Conservation (phyloP, 2,113 vertebrate species). For the Sterna hirundo region DNA sequence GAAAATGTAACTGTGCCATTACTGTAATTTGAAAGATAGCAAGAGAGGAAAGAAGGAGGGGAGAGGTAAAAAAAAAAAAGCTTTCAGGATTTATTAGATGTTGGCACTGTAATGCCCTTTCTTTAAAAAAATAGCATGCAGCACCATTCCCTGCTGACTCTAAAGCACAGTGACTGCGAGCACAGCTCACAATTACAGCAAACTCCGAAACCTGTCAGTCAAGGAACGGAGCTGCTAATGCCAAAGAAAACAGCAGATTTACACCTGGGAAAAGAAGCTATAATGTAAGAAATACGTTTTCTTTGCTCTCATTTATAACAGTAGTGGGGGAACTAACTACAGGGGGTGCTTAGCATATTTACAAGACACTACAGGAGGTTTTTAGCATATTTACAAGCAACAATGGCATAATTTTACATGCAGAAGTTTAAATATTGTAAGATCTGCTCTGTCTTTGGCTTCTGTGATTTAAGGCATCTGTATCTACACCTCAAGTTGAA, state of each 20-base stretch:
- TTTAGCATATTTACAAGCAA: slow-evolving; percentile 66
- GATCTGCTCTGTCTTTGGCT: neutral
- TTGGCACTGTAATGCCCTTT: neutral
- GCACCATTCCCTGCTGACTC: slow-evolving; percentile 36
- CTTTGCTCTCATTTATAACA: slow-evolving; percentile 34
- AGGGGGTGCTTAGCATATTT: slow-evolving; percentile 62
- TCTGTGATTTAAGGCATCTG: slow-evolving; percentile 18
- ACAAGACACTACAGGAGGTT: slow-evolving; percentile 46
- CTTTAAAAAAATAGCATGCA: slow-evolving; percentile 27
- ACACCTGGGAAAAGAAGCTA: slow-evolving; percentile 22
- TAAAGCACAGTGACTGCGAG: neutral
- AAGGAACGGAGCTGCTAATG: neutral
- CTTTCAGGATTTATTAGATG: slow-evolving; percentile 31
- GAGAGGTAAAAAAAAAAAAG: neutral
- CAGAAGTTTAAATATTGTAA: slow-evolving; percentile 52
- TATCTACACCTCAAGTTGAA: neutral
- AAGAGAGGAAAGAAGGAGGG: neutral
- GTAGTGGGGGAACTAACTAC: slow-evolving; percentile 16
- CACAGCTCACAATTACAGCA: neutral
- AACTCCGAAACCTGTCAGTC: neutral
- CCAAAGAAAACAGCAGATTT: slow-evolving; percentile 14
- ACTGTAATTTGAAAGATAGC: slow-evolving; percentile 22
- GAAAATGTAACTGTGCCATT: neutral
- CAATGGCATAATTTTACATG: slow-evolving; percentile 29
- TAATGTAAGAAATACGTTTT: slow-evolving; percentile 19